Evolutionary conservation across 1,140 invertebrate species (phyloP).

Genomic region (Aphis gossypii): DNA sequence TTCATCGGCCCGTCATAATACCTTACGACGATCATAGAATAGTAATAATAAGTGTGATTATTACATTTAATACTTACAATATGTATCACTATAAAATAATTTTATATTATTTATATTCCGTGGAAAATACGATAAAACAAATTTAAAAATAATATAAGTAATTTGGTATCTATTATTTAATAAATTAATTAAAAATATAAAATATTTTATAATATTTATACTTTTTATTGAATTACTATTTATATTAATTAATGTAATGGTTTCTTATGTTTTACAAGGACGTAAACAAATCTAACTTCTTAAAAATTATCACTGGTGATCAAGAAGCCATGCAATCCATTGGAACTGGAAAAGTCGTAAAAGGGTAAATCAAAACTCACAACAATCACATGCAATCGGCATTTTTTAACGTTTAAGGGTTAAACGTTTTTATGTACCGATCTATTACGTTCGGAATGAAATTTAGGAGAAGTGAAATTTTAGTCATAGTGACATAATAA

Average conservation of each 20-base stretch:
- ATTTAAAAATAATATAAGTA: no score
- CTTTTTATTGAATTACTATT: not conserved
- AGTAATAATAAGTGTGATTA: no score
- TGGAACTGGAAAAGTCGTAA: constrained; percentile 53
- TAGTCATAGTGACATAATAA: not conserved
- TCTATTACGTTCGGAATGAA: not conserved
- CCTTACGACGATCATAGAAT: no score
- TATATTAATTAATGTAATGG: not conserved
- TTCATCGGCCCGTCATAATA: not conserved
- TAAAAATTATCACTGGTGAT: constrained; percentile 54
- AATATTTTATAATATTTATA: not conserved
- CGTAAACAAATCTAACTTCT: constrained; percentile 50
- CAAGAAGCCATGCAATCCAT: constrained; percentile 27
- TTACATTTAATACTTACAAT: no score
- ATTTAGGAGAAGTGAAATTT: not conserved
- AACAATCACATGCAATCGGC: no score
- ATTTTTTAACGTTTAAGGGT: no score
- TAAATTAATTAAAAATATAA: not conserved
- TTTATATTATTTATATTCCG: no score
- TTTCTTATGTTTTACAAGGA: constrained; percentile 60
- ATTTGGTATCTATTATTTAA: not conserved
- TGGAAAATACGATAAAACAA: no score
- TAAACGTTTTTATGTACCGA: not conserved
- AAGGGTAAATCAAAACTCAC: constrained; percentile 24
- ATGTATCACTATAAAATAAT: no score